Evolutionary conservation across 2,888 invertebrate genomes (phyloP).

Genomic region (Philopedon plagiatum): DNA sequence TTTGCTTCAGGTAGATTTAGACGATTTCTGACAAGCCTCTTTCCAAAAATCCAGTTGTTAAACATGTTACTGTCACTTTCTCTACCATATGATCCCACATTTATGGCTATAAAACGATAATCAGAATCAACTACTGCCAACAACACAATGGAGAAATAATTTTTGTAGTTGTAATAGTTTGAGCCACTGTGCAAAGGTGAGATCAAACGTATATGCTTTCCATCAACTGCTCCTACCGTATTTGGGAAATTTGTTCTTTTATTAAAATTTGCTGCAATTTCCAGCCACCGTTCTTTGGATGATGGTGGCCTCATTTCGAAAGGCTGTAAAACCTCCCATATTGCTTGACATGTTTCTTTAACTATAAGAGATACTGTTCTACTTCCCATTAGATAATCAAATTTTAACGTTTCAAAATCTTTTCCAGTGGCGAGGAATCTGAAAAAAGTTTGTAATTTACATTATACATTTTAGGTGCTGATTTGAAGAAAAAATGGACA

Average conservation of each 20-base stretch:
- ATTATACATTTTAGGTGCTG: too few relatives aligned
- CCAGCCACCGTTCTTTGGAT: conserved; percentile 44
- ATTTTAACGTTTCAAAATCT: conserved; percentile 28
- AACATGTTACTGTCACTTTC: conserved; percentile 11
- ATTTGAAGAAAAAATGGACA: conserved; percentile 26
- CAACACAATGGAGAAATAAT: too few relatives aligned
- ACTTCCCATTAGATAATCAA: conserved; percentile 23
- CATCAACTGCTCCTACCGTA: conserved; percentile 37
- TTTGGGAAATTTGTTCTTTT: conserved; percentile 38
- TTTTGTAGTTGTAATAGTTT: too few relatives aligned
- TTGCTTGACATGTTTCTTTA: conserved; percentile 11
- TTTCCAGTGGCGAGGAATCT: too few relatives aligned
- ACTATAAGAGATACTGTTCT: conserved; percentile 20
- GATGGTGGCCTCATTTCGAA: conserved; percentile 49
- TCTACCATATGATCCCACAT: conserved; percentile 18
- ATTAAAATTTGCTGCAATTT: conserved; percentile 49
- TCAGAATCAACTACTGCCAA: too few relatives aligned
- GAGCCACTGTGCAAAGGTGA: conserved; percentile 5
- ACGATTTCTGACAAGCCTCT: conserved; percentile 44
- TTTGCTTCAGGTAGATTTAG: conserved; percentile 5
- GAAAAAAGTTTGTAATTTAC: too few relatives aligned
- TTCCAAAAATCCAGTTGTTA: conserved; percentile 3
- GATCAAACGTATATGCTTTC: conserved; percentile 23
- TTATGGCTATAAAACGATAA: conserved; percentile 20
- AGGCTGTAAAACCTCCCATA: conserved; percentile 27